Evolutionary conservation across 2,888 invertebrate species (phyloP).

Genomic region (Labia minor): DNA sequence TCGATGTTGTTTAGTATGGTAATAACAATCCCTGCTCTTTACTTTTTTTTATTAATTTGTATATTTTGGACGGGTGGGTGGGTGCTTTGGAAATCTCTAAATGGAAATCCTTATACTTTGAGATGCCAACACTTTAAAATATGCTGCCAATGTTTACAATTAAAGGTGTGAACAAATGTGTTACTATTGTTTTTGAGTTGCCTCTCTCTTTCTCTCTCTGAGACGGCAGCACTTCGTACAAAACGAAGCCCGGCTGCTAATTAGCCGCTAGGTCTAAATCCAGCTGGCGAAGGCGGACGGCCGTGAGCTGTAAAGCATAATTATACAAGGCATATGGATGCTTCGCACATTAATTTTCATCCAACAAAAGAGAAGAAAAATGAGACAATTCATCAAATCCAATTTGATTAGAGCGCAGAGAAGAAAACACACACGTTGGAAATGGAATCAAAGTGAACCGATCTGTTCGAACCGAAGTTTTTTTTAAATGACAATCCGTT

Average conservation of each 20-base stretch:
- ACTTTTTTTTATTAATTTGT: conserved; percentile 16
- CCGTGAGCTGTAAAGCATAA: background rate
- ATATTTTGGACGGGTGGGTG: background rate
- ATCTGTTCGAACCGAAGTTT: no score
- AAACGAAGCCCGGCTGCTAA: background rate
- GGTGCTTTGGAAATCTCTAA: background rate
- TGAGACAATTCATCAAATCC: background rate
- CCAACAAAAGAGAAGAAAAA: background rate
- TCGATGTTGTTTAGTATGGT: no score
- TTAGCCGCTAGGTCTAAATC: background rate
- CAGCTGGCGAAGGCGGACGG: background rate
- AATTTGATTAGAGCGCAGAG: no score
- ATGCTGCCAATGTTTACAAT: background rate
- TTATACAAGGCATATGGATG: conserved; percentile 2
- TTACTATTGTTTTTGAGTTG: background rate
- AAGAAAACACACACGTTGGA: no score
- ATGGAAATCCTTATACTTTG: background rate
- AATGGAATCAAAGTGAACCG: no score
- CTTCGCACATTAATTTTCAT: background rate
- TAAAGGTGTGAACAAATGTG: conserved; percentile 3
- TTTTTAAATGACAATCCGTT: no score
- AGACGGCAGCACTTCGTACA: no score
- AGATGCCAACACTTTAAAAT: background rate
- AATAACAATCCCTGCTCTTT: no score
- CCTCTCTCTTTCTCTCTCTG: no score